Evolutionary conservation across 23 tunicate species (phyloP), one percentile per base, ranked within the genome.

Genomic region (Botrylloides violaceus): DNA sequence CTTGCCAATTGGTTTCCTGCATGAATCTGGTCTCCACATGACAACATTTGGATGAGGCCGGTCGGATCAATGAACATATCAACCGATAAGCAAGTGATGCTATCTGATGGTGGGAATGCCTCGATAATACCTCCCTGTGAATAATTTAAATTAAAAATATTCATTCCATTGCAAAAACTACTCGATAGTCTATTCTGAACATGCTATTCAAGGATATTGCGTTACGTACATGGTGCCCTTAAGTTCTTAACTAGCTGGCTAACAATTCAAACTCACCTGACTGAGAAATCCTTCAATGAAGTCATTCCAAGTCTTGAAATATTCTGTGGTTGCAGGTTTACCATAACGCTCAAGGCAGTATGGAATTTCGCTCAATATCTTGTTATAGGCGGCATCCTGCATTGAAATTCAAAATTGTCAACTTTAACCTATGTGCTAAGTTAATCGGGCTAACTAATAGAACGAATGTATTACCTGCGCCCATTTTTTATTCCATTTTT

Each of bases 1-100:
- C 79, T 72, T 36, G 73, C 38, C 33, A 83, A 61, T 1, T 84
- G 85, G 65, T 81, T 81, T 33, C 75, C 90, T 21, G 91, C 85
- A 59, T 91, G 98, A 48, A 91, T 83, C 57, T 91, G 98, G 66
- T 91, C 98, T 4, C 98, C 98, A 59, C 85, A 91, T 28, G 98
- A 91, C 61, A 82, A 72, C 91, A 91, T 83, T n/a, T 80, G 81
- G 1, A 91, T 58, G 20, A 29, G 49, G 2, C 91, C 91, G 30
- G 83, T 75, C 19, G 98, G 98, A 36, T 83, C 91, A 32, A 91
- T 91, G 38, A 76, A 49, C 91, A 91, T 83, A 72, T 87, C 90
- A 19, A 91, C 88, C 19, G 98, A 78, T 7, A 91, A 5, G 30
- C 80, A 75, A 23, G 98, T 91, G 58, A 88, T 71, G 56, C 85